Evolutionary conservation across 35 echinoderm and acorn worm genomes (phyloP), one percentile per base, ranked within the genome.

Genomic region (Apostichopus parvimensis): DNA sequence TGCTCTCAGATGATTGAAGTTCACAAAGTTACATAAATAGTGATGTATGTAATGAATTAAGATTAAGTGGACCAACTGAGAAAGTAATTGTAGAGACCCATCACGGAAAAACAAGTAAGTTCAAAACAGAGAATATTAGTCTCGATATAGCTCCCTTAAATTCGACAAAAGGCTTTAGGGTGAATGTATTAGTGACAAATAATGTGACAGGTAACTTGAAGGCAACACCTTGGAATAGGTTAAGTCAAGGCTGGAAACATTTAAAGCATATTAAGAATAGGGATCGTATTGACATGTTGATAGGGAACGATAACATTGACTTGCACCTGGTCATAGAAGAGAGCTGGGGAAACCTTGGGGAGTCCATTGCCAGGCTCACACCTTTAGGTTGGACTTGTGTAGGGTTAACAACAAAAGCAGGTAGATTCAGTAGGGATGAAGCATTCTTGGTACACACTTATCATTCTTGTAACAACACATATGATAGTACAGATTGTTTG

Each of bases 1-100:
- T 73, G 14, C 12, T 92, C 13, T 84, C 85, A 83, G 79, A 92
- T 92, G 91, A 92, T 92, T 79, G 79, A 79, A 92, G 91, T 83
- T 71, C 56, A 9, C 54, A 82, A 81, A 92, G 1, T 62, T 80
- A 92, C 90, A 92, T 92, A 56, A 92, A 81, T 83, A 84, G 22
- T 17, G 79, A 92, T 66, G 79, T 92, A n/a, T 66, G 57, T 84
- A 73, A 73, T 83, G 91, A 92, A 54, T 84, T 92, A 77, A 52
- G 56, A 87, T 54, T 92, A 73, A 6, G 25, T 73, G 91, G 80
- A 9, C 80, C 60, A 55, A 92, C 28, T 75, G 80, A 92, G 57
- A 68, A 85, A 45, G 70, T 92, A 87, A 12, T 54, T 86, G 91
- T 92, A 20, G n/a, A 56, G 25, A 77, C 71, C 56, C 54, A 82